A percentile compares a stretch with the other conserved stretches of the same genome.
Conservation (phyloP, 1,140 invertebrate species). For the Drosophila quadrilineata region DNA sequence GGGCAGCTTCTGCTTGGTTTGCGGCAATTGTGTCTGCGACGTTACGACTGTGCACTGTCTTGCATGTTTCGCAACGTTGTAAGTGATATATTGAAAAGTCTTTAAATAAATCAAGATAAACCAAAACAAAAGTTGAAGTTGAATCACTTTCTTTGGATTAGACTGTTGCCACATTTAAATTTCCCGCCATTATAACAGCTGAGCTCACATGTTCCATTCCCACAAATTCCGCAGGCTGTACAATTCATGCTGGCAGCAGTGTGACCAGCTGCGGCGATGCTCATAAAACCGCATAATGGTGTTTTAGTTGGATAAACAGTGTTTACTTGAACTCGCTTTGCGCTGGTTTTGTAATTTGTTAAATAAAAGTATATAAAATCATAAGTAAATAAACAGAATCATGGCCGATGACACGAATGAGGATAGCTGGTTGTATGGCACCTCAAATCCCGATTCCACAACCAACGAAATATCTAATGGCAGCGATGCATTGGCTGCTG, state of each 20-base stretch:
- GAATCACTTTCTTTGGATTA: no score
- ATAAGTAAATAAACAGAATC: slow-evolving; percentile 5
- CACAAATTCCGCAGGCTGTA: not conserved
- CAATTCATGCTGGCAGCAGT: slow-evolving; percentile 2
- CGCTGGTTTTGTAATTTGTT: slow-evolving; percentile 17
- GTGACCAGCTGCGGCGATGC: slow-evolving; percentile 12
- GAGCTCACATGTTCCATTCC: not conserved
- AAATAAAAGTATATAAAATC: slow-evolving; percentile 7
- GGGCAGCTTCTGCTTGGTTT: slow-evolving; percentile 69
- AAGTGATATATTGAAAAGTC: slow-evolving; percentile 63
- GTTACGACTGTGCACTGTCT: slow-evolving; percentile 63
- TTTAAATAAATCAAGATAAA: slow-evolving; percentile 24
- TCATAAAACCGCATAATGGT: not conserved
- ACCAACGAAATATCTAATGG: slow-evolving; percentile 60
- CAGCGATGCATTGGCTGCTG: slow-evolving; percentile 45
- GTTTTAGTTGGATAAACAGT: slow-evolving; percentile 26
- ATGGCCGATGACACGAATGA: slow-evolving; percentile 86
- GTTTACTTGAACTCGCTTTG: slow-evolving; percentile 33
- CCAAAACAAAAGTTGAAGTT: not conserved
- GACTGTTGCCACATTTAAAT: no score
- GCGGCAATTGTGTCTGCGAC: slow-evolving; percentile 61
- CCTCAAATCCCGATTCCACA: slow-evolving; percentile 82
- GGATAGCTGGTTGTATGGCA: slow-evolving; percentile 89
- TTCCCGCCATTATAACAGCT: slow-evolving; percentile 12
- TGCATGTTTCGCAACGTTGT: slow-evolving; percentile 69